phyloP scores from a whole-genome alignment of 2,888 invertebrate species.

The Aporophyla nigra region DNA sequence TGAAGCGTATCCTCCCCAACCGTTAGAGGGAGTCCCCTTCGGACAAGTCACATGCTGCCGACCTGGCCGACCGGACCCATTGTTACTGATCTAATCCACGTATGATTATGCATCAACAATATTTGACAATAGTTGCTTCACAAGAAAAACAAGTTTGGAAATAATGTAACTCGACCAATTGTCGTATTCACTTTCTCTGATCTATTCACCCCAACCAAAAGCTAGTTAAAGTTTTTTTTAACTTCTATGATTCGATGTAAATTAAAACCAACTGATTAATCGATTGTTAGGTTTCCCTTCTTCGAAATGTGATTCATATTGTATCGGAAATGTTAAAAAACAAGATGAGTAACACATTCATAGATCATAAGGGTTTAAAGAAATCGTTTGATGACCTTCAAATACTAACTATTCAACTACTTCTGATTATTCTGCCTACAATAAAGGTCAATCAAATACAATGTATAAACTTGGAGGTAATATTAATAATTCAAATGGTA shows the following conservation, averaged over 20 bases:
- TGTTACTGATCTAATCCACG: constrained; percentile 83
- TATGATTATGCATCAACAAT: constrained; percentile 85
- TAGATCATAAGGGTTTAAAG: constrained; percentile 54
- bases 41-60: constrained; percentile 83
- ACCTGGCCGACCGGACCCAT: constrained; percentile 78
- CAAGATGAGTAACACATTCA: constrained; percentile 52
- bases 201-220: constrained; percentile 74
- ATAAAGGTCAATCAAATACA: constrained; percentile 62
- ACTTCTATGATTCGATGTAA: constrained; percentile 74
- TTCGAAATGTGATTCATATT: constrained; percentile 55
- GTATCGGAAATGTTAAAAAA: constrained; percentile 49
- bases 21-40: constrained; percentile 79
- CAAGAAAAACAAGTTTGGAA: constrained; percentile 85
- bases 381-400: constrained; percentile 56
- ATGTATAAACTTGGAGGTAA: constrained; percentile 53
- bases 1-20: constrained; percentile 73
- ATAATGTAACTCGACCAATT: constrained; percentile 82
- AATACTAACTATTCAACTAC: constrained; percentile 50
- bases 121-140: constrained; percentile 77
- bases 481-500: constrained; percentile 63
- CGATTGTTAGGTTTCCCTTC: constrained; percentile 76
- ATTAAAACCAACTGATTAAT: constrained; percentile 77
- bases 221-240: constrained; percentile 77
- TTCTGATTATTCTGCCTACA: constrained; percentile 50
- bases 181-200: constrained; percentile 83